Base-by-base conservation (phyloP, 2,797 vertebrate species). In the Melanotaenia parkinsoni region DNA sequence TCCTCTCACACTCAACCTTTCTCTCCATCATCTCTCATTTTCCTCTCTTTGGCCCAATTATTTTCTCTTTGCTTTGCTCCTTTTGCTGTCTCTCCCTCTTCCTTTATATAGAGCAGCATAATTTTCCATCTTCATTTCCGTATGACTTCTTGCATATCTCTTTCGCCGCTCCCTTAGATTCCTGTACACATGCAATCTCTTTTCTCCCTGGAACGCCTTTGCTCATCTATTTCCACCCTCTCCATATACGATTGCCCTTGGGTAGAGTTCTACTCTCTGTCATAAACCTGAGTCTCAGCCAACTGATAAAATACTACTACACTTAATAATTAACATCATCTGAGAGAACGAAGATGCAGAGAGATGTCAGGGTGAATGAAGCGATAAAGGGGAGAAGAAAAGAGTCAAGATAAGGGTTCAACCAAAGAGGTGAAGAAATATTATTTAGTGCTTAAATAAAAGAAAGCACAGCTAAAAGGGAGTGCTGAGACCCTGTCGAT, bases 41-140 rank as follows among this genome's bases (percentile, higher is more conserved):
- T 79, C 60, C 53, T 85, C 82, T 90, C 83, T 88, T 88, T 87
- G 83, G 83, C 85, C 90, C 85, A 90, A 91, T 91, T 90, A 92
- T 90, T 90, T 88, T 80, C 64, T 66, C 76, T 70, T 63, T 26
- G 72, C 87, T 76, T 60, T 12, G 68, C 82, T 82, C 81, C 80
- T 88, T 75, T 82, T 64, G 76, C 79, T 28, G 53, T 81, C 75
- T 82, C 70, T 80, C 78, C 67, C 72, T 76, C 57, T 76, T 70
- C 72, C 82, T 79, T 83, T 67, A 82, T 86, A 80, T 35, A 70
- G 73, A 67, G 51, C 57, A 0, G 69, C 63, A 82, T 87, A 85
- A 89, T 88, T 91, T 87, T 70, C 86, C 71, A 82, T 90, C 70
- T 86, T 86, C 74, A 81, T 89, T 47, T 84, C 76, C 67, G 22